Evolutionary conservation across 2,113 vertebrate genomes (phyloP), one percentile per base, ranked within the genome.

Genomic region (Atrichornis clamosus): DNA sequence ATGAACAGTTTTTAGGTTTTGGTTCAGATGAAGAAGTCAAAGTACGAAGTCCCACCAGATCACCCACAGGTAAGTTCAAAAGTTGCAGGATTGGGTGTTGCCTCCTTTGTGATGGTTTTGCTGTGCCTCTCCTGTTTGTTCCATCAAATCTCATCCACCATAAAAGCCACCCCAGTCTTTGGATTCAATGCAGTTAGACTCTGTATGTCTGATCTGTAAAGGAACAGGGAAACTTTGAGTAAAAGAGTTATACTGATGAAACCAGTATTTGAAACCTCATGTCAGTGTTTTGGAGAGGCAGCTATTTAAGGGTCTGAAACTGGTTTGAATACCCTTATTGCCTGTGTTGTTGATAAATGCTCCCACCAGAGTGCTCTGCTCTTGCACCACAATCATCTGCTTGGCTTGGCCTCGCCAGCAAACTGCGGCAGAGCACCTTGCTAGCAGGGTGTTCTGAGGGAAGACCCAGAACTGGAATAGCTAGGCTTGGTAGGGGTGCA

Each of bases 1-100:
- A 99, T 97, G 99, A 99, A 92, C 98, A 98, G 63, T 99, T 99
- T 97, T 95, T 98, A 98, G 99, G 99, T 97, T 99, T 99, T 98
- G 98, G 99, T 96, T 98, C 98, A 83, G 98, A 99, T 97, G 98
- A 97, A 97, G 99, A 99, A 97, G 98, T 99, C 97, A 99, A 98
- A 98, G 98, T 99, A 95, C 99, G 97, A 92, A 99, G 98, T 94
- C 98, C 98, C 74, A 96, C 98, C 81, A 98, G 98, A 94, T 97
- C 98, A 89, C 98, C 98, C 94, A 98, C 98, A 99, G 99, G 99
- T 99, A 98, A 14, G 93, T 79, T 59, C 44, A n/a, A 35, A 33
- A 35, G 56, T 20, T 20, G 28, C 47, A 27, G 46, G 39, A 18
- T 4, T 55, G 41, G 18, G 18, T 39, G 23, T 86, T 82, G 37